These are phyloP conservation scores for Platysternon megacephalum DNA, from an alignment of 2,113 vertebrate genomes.

Conservation along the genomic window DNA sequence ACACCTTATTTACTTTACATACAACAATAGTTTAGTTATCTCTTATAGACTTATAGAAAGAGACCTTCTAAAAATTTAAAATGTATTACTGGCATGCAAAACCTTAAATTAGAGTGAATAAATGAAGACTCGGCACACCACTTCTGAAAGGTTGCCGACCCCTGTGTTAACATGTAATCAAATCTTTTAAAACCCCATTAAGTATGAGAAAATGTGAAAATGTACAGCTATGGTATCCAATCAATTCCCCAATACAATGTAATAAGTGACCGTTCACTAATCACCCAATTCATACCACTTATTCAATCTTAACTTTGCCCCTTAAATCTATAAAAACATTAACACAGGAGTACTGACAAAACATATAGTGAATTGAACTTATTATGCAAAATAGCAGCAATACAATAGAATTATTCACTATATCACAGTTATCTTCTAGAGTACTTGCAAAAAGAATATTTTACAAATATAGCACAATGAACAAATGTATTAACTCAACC, in stretches of 20 bases:
- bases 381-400: background rate
- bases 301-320: background rate
- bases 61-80: too few relatives aligned
- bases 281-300: background rate
- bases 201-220: background rate
- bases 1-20: too few relatives aligned
- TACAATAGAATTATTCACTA: too few relatives aligned
- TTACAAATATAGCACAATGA: too few relatives aligned
- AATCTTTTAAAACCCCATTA: background rate
- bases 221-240: rapidly evolving
- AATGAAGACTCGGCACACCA: too few relatives aligned
- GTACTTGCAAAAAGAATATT: too few relatives aligned
- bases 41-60: too few relatives aligned
- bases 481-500: background rate
- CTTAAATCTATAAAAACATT: background rate
- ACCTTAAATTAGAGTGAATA: too few relatives aligned
- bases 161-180: background rate
- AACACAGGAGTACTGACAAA: background rate
- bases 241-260: background rate
- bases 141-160: too few relatives aligned
- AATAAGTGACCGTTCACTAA: background rate
- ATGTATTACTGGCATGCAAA: too few relatives aligned
- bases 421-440: too few relatives aligned
- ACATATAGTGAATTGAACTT: background rate
- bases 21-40: too few relatives aligned